phyloP scores from a whole-genome alignment of 2,113 vertebrate species.

The Cervus canadensis region DNA sequence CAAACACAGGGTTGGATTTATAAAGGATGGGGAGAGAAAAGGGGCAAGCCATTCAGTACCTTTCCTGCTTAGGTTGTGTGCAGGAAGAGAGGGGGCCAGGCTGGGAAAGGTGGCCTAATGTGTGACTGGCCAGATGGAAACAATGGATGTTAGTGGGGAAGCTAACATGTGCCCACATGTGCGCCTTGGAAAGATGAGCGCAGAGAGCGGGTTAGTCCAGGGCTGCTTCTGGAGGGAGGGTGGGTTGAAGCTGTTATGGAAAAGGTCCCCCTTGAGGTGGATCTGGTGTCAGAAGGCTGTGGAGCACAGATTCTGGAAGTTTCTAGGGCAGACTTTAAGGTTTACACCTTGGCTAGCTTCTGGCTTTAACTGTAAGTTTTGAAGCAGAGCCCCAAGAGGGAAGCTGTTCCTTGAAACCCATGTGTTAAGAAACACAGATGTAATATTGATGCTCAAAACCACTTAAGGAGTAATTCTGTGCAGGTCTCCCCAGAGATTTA shows the following conservation, averaged over 20 bases:
- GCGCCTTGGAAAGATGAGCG: fast-evolving
- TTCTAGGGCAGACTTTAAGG: neutral
- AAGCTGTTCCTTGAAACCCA: neutral
- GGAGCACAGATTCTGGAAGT: neutral
- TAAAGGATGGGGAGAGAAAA: neutral
- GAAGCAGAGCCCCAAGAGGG: neutral
- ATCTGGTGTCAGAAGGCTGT: neutral
- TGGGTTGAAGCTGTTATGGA: neutral
- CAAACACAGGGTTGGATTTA: neutral
- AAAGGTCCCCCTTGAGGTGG: neutral
- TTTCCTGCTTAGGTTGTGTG: neutral
- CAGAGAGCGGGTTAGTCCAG: neutral
- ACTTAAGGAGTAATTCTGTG: conserved; percentile 35
- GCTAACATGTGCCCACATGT: neutral
- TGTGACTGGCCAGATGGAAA: neutral
- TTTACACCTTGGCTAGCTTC: neutral
- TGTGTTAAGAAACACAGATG: conserved; percentile 49
- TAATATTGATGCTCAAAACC: conserved; percentile 9
- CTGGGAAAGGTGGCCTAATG: neutral
- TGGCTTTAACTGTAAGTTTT: neutral
- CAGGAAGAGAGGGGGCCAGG: neutral
- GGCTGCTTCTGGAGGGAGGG: neutral
- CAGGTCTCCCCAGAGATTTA: conserved; percentile 48
- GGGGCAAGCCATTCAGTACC: neutral
- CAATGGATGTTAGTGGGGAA: too few species aligned